A percentile compares a stretch with the other conserved stretches of the same genome.
Conservation (phyloP, 2,797 vertebrate species). For the Neosilurus hyrtlii region DNA sequence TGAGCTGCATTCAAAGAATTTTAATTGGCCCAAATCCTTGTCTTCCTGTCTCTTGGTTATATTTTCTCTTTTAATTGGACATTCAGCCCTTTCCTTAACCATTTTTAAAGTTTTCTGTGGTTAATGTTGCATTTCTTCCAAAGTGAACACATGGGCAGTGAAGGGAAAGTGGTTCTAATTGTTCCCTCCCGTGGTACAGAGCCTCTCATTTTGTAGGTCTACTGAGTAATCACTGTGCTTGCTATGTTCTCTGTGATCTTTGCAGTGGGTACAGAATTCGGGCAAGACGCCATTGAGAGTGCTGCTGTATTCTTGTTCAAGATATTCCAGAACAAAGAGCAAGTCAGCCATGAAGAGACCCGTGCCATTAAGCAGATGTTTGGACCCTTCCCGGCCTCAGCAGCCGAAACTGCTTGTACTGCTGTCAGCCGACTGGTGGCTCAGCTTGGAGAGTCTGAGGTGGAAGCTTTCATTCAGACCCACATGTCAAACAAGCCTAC, state of each 20-base stretch:
- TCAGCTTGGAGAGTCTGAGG: conserved; percentile 72
- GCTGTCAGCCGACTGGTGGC: conserved; percentile 78
- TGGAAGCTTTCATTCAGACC: conserved; percentile 77
- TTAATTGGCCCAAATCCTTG: conserved; percentile 70
- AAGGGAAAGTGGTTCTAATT: conserved; percentile 29
- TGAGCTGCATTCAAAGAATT: conserved; percentile 56
- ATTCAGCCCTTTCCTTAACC: conserved; percentile 59
- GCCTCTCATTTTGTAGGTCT: conserved; percentile 1
- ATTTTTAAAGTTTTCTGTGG: conserved; percentile 55
- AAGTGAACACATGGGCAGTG: conserved; percentile 36
- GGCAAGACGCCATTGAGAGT: conserved; percentile 86
- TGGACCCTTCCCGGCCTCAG: conserved; percentile 87
- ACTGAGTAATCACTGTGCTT: conserved; percentile 10
- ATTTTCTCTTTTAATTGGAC: conserved; percentile 69
- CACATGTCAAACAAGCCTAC: conserved; percentile 65
- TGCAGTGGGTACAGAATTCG: conserved; percentile 87
- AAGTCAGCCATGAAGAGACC: conserved; percentile 85
- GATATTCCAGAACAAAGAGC: conserved; percentile 85
- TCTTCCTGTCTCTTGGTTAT: conserved; percentile 59
- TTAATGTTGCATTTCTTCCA: conserved; percentile 58
- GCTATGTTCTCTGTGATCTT: conserved; percentile 41
- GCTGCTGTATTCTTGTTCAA: conserved; percentile 90
- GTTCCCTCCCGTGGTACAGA: neutral
- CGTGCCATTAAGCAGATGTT: conserved; percentile 92
- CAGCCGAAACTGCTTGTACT: conserved; percentile 80